phyloP scores from a whole-genome alignment of 1,140 invertebrate genomes.

The Choristoneura fumiferana region DNA sequence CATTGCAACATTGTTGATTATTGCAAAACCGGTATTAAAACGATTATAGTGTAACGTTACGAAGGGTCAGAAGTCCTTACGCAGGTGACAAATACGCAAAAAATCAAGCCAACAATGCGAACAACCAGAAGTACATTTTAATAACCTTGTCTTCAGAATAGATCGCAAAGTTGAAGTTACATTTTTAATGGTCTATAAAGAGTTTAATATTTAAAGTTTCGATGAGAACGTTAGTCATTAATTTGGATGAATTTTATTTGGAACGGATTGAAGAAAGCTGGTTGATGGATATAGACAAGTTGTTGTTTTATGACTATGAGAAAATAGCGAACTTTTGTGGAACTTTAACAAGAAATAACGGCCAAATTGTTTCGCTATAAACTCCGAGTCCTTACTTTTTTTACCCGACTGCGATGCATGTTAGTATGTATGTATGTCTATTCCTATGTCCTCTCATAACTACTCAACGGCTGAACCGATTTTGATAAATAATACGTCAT shows the following conservation, averaged over 20 bases:
- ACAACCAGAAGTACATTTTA: slow-evolving; percentile 64
- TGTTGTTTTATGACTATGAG: slow-evolving; percentile 33
- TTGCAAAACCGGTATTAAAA: slow-evolving; percentile 50
- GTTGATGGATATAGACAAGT: not conserved
- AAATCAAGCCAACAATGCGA: slow-evolving; percentile 52
- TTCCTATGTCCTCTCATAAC: no score
- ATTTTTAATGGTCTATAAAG: slow-evolving; percentile 64
- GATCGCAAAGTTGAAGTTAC: slow-evolving; percentile 41
- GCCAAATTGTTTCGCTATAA: no score
- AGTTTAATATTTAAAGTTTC: slow-evolving; percentile 40
- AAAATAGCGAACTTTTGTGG: slow-evolving; percentile 24
- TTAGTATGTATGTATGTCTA: no score
- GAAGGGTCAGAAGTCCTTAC: slow-evolving; percentile 33
- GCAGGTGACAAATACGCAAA: slow-evolving; percentile 52
- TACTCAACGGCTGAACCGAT: no score
- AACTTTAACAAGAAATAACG: no score
- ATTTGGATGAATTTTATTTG: slow-evolving; percentile 45
- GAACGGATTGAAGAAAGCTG: slow-evolving; percentile 10
- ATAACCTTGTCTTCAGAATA: slow-evolving; percentile 50
- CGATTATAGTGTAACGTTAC: slow-evolving; percentile 41
- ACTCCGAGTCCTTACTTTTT: no score
- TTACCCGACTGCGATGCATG: no score
- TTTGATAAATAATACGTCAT: no score
- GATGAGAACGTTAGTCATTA: slow-evolving; percentile 58
- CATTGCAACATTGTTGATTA: slow-evolving; percentile 72